Percentiles rank a stretch among this genome's conserved stretches.
phyloP scores from a whole-genome alignment of 2,888 invertebrate species.

The Quadroppia sp. region DNA sequence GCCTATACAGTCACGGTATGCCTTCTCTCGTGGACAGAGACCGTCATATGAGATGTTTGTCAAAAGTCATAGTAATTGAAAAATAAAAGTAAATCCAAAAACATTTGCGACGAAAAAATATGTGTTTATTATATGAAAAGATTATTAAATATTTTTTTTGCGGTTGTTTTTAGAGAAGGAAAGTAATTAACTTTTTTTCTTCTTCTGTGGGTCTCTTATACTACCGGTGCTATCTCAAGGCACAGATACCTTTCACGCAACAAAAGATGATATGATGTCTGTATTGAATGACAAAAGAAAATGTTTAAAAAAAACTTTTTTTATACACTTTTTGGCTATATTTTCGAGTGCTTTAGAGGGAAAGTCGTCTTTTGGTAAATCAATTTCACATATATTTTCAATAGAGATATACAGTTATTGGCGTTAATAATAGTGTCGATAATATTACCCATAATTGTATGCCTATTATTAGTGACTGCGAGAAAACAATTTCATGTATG shows the following conservation, averaged over 20 bases:
- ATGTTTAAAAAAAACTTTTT: background rate
- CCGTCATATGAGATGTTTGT: background rate
- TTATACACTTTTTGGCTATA: background rate
- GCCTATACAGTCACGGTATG: too few species aligned
- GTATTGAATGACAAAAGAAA: background rate
- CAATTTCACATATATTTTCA: too few species aligned
- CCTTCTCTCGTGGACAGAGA: background rate
- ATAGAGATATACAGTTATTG: background rate
- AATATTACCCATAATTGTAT: too few species aligned
- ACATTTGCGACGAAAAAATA: too few species aligned
- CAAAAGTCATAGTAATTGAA: background rate
- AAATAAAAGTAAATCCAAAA: too few species aligned
- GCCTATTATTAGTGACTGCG: too few species aligned
- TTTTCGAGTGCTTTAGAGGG: too few species aligned
- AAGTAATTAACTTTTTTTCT: background rate
- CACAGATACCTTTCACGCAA: conserved; percentile 7
- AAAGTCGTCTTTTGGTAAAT: too few species aligned
- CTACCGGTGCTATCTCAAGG: too few species aligned
- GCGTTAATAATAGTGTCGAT: background rate
- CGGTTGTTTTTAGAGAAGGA: background rate
- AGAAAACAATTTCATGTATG: too few species aligned
- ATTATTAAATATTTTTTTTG: background rate
- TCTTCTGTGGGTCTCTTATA: too few species aligned
- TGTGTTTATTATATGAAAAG: background rate
- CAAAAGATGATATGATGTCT: background rate